A percentile compares a stretch with the other conserved stretches of the same genome.
These are phyloP conservation scores for Dendrolimus kikuchii DNA, from an alignment of 1,140 invertebrate genomes.

Conservation along the genomic window DNA sequence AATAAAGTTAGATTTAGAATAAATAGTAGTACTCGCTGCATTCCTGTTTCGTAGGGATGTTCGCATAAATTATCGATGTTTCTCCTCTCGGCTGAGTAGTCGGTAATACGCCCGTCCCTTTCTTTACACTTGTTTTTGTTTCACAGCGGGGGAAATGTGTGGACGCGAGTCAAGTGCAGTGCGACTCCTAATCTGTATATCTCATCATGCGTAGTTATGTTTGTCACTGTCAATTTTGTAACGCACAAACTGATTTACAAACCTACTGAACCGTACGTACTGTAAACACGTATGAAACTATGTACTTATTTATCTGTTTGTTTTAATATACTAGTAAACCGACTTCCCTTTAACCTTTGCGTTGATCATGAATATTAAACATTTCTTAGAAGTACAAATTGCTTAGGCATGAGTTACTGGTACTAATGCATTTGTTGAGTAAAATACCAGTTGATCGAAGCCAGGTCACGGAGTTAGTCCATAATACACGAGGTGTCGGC, in stretches of 20 bases:
- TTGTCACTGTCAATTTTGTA: constrained; percentile 1
- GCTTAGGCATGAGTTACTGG: constrained; percentile 47
- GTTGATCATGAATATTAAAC: constrained; percentile 30
- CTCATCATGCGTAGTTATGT: constrained; percentile 15
- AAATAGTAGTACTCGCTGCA: constrained; percentile 24
- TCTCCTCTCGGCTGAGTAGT: constrained; percentile 37
- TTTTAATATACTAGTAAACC: background rate
- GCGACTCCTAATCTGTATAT: constrained; percentile 17
- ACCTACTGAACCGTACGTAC: background rate
- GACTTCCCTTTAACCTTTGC: constrained; percentile 12
- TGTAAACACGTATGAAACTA: too few relatives aligned
- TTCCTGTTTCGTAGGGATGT: constrained; percentile 62
- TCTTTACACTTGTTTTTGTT: constrained; percentile 64
- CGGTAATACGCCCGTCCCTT: constrained; percentile 43
- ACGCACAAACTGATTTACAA: background rate
- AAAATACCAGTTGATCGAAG: constrained; percentile 64
- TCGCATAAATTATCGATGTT: constrained; percentile 70
- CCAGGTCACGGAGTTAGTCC: constrained; percentile 65
- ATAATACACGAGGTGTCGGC: constrained; percentile 68
- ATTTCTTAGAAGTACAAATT: constrained; percentile 38
- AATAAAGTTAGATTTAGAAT: constrained; percentile 25
- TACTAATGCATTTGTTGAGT: constrained; percentile 51
- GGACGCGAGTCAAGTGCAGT: constrained; percentile 34
- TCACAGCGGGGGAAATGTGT: constrained; percentile 35
- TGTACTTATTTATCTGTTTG: too few relatives aligned